phyloP scores from a whole-genome alignment of 2,113 vertebrate genomes.

The Spermophilus dauricus region DNA sequence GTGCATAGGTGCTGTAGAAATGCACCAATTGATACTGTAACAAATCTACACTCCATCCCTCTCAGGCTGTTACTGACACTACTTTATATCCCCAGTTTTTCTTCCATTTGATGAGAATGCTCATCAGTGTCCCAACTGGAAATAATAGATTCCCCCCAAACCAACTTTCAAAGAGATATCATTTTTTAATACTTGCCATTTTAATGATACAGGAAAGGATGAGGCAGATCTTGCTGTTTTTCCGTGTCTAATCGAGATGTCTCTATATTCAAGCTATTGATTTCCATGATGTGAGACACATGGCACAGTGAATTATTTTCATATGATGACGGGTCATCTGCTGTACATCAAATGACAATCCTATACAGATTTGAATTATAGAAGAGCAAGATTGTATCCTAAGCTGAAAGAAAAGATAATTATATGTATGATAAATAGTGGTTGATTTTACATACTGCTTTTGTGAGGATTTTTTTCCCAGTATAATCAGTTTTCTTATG shows the following conservation, averaged over 20 bases:
- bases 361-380: constrained; percentile 37
- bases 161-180: background rate
- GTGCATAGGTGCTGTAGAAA: constrained; percentile 44
- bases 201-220: constrained; percentile 35
- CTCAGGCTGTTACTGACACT: background rate
- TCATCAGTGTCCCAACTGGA: background rate
- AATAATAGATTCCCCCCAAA: background rate
- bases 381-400: background rate
- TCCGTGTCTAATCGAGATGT: constrained; percentile 44
- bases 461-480: background rate
- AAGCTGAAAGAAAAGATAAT: constrained; percentile 72
- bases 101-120: background rate
- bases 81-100: background rate
- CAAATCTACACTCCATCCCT: background rate
- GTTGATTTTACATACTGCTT: constrained; percentile 52
- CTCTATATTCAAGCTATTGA: constrained; percentile 56
- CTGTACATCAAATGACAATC: constrained; percentile 59
- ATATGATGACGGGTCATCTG: constrained; percentile 28
- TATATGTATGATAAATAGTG: constrained; percentile 56
- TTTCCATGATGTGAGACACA: background rate
- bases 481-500: constrained; percentile 29
- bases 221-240: constrained; percentile 9
- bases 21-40: background rate
- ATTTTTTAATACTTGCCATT: background rate
- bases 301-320: constrained; percentile 73